Conservation (phyloP, 2,888 invertebrate species). For the Ryuthela nishihirai region DNA sequence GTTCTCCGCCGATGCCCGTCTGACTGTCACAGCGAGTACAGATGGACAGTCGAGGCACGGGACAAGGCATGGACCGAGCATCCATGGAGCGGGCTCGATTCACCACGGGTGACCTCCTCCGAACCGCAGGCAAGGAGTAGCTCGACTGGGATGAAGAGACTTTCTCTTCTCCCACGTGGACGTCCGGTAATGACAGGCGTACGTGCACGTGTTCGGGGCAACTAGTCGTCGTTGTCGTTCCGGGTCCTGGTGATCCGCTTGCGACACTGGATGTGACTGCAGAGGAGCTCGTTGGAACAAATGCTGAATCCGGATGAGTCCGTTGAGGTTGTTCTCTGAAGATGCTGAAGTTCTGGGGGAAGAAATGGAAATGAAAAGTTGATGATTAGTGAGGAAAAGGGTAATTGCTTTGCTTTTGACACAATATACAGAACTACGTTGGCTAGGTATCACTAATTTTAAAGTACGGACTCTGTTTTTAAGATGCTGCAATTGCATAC, state of each 20-base stretch:
- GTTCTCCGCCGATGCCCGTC: neutral
- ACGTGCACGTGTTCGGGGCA: slow-evolving; percentile 31
- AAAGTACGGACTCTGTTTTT: too few relatives aligned
- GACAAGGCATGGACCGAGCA: slow-evolving; percentile 34
- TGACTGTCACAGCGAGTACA: slow-evolving; percentile 24
- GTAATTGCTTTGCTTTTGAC: too few relatives aligned
- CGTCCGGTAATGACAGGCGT: slow-evolving; percentile 32
- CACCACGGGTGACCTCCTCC: slow-evolving; percentile 31
- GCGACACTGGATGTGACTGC: slow-evolving; percentile 14
- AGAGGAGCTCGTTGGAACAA: slow-evolving; percentile 12
- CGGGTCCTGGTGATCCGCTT: slow-evolving; percentile 2
- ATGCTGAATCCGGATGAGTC: slow-evolving; percentile 9
- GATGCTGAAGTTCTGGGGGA: slow-evolving; percentile 40
- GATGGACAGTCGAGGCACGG: slow-evolving; percentile 31
- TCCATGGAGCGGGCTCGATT: slow-evolving; percentile 38
- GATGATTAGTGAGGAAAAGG: too few relatives aligned
- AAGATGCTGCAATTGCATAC: too few relatives aligned
- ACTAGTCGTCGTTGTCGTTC: slow-evolving; percentile 8
- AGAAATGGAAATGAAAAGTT: too few relatives aligned
- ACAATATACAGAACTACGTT: too few relatives aligned
- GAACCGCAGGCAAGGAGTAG: slow-evolving; percentile 28
- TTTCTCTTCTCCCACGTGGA: slow-evolving; percentile 33
- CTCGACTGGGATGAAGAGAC: slow-evolving; percentile 34
- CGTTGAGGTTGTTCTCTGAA: slow-evolving; percentile 37
- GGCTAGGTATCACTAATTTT: too few relatives aligned